These are phyloP conservation scores for Suncus etruscus DNA, from an alignment of 2,113 vertebrate genomes.

Conservation along the genomic window DNA sequence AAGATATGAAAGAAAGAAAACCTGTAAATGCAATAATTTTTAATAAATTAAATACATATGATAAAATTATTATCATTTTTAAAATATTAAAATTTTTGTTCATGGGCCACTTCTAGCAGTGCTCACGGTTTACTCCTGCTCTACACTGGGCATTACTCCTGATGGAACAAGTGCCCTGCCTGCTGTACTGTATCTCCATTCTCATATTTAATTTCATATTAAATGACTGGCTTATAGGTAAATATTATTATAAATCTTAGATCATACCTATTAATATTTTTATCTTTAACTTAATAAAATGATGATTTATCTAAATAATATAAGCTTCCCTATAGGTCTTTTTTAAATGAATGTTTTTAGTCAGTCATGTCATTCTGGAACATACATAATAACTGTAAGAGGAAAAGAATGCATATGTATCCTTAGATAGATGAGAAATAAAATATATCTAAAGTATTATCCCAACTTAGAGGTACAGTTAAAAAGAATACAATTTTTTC, in stretches of 20 bases:
- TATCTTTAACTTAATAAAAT: conserved; percentile 45
- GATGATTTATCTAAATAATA: conserved; percentile 6
- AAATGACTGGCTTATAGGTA: background rate
- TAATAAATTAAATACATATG: background rate
- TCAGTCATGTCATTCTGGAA: background rate
- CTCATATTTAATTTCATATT: too few species aligned
- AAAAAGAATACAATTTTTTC: conserved; percentile 34
- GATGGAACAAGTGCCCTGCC: too few species aligned
- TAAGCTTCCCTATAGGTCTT: background rate
- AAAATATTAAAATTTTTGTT: too few species aligned
- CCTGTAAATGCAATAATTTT: background rate
- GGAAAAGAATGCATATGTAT: background rate
- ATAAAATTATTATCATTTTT: too few species aligned
- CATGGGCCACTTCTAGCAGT: too few species aligned
- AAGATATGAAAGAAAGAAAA: conserved; percentile 39
- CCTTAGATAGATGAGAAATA: background rate
- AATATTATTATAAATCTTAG: conserved; percentile 23
- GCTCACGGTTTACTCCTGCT: too few species aligned
- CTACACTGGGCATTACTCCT: too few species aligned
- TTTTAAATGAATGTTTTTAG: conserved; percentile 31
- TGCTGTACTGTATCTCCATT: too few species aligned
- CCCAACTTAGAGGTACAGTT: background rate
- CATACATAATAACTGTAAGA: background rate
- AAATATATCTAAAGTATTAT: background rate
- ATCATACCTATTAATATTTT: background rate